Percentiles rank a stretch among this genome's conserved stretches.
phyloP scores from a whole-genome alignment of 2,888 invertebrate species.

The Conus canariensis region DNA sequence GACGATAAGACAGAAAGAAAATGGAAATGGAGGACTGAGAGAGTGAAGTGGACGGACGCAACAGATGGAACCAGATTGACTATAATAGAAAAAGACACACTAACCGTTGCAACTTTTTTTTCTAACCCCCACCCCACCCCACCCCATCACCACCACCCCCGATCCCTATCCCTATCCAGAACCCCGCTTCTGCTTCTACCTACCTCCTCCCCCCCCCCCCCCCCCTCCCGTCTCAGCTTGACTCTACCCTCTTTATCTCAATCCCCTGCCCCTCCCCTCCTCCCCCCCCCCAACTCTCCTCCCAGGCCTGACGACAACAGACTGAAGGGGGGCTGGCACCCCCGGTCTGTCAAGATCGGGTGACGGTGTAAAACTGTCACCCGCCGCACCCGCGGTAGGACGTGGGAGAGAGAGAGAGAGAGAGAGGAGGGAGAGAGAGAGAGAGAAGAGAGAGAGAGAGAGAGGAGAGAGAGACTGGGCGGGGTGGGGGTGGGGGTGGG shows the following conservation, averaged over 20 bases:
- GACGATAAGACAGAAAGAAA: too few relatives aligned
- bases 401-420: background rate
- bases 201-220: background rate
- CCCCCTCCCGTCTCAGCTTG: background rate
- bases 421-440: background rate
- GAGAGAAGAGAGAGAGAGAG: background rate
- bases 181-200: background rate
- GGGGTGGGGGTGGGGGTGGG: background rate
- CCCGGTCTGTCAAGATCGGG: background rate
- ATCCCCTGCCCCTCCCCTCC: background rate
- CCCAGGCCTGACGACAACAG: background rate
- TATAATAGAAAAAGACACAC: too few relatives aligned
- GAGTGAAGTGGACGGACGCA: too few relatives aligned
- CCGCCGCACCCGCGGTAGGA: background rate
- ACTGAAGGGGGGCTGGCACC: background rate
- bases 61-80: too few relatives aligned
- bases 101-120: too few relatives aligned
- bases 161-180: background rate
- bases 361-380: slow-evolving; percentile 34
- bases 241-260: background rate
- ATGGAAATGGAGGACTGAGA: too few relatives aligned
- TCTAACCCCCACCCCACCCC: background rate
- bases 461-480: background rate
- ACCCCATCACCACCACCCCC: background rate
- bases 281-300: background rate